Evolutionary conservation across 2,797 vertebrate genomes (phyloP), one percentile per base, ranked within the genome.

Genomic region (Chloroceryle amazona): DNA sequence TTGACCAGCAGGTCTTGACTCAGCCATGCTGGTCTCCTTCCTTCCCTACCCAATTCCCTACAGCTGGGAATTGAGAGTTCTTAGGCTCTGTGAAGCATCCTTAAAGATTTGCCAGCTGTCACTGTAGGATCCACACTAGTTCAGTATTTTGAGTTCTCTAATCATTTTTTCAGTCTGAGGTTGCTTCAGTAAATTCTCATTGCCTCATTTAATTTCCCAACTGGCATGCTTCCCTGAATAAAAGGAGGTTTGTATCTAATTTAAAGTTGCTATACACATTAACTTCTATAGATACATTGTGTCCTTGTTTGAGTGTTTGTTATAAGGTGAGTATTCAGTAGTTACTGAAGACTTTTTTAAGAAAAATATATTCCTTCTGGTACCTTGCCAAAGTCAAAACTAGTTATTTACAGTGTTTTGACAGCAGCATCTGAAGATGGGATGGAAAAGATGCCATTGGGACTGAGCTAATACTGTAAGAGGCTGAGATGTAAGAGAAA

Each of bases 391-490:
- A 90, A 92, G 41, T 76, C 80, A 33, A 71, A 55, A 74, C 78
- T 52, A 86, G 81, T 97, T 96, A 97, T 97, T 97, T 95, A 93
- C 80, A 86, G 79, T 96, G 86, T 97, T 97, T 94, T 97, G 96
- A 96, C 86, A 97, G 94, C 92, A 58, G 92, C 65, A 37, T 65
- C 83, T 74, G 62, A 92, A 95, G 62, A 89, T 0, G 3, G 55
- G 71, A 81, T 94, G 90, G 93, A 95, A 95, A 94, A 92, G 90
- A 97, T 96, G 95, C 93, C 92, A 84, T 89, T 93, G 81, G 81
- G 86, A 70, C 93, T 95, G 94, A 97, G 94, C 89, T 97, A 93
- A 95, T 96, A 89, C 74, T 75, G 80, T 72, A 42, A 93, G 70
- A 96, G 58, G 83, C 63, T 76, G 78, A 95, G 91, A 80, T n/a